Evolutionary conservation across 23 tunicate genomes (phyloP), one percentile per base, ranked within the genome.

Genomic region (Trididemnum nubilum): DNA sequence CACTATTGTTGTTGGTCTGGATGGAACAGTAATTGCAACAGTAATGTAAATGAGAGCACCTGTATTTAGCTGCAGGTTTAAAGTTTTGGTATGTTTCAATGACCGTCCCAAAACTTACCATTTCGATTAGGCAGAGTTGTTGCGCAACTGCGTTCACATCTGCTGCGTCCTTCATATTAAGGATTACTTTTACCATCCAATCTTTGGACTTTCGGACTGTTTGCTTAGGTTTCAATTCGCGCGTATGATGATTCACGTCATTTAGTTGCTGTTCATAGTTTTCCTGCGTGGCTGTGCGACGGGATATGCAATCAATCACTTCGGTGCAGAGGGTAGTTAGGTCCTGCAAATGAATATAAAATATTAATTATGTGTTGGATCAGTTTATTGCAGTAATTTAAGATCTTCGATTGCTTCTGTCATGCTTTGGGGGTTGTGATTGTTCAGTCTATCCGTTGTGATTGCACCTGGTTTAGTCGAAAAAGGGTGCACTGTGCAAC

Each of bases 81-180:
- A n/a, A n/a, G n/a, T n/a, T n/a, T n/a, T n/a, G n/a, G n/a, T n/a
- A n/a, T n/a, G n/a, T n/a, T n/a, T n/a, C n/a, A n/a, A n/a, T n/a
- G n/a, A n/a, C n/a, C n/a, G n/a, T n/a, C n/a, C n/a, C n/a, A n/a
- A n/a, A 7, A 44, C 89, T 93, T 61, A 93, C 98, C 89, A 88
- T 83, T 76, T 93, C 98, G 35, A 93, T 88, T 7, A 93, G 74
- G 83, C 89, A 84, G 35, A 93, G 86, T 58, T 93, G 98, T 51
- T 87, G 87, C 1, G 98, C 98, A 66, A 93, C 44, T 34, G 73
- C 79, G 72, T 93, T 84, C 36, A 90, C 93, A 50, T 87, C 87
- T 2, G 94, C 81, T 0, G 89, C 93, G 83, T 93, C 89, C 24
- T 75, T 93, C 70, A 84, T 58, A 19, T 66, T 82, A 34, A 81